Percentiles rank a stretch among this genome's conserved stretches.
phyloP scores from a whole-genome alignment of 2,113 vertebrate species.

The Eudyptes chrysolophus region DNA sequence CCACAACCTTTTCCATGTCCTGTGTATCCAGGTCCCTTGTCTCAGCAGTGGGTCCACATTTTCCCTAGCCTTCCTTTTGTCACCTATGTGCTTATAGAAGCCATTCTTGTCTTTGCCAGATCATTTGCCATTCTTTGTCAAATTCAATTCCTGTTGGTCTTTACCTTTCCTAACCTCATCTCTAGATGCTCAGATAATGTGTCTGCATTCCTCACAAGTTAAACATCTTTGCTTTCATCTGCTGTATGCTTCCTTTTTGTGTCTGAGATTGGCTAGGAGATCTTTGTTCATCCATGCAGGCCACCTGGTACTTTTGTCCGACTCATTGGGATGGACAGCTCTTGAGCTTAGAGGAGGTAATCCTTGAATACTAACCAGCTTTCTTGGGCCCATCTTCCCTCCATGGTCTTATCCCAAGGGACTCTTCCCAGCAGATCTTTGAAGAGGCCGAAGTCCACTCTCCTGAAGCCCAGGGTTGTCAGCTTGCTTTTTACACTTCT shows the following conservation, averaged over 20 bases:
- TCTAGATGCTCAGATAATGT: not conserved
- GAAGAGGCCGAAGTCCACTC: not conserved
- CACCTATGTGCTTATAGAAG: not conserved
- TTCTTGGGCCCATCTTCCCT: not conserved
- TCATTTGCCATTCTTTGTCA: not conserved
- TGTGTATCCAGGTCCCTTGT: not conserved
- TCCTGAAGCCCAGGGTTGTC: not conserved
- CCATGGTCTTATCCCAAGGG: not conserved
- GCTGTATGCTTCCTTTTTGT: not conserved
- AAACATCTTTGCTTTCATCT: not conserved
- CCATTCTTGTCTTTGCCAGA: not conserved
- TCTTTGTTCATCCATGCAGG: not conserved
- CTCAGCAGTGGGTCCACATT: not conserved
- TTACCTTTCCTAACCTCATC: not conserved
- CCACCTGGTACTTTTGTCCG: not conserved
- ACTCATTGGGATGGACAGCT: not conserved
- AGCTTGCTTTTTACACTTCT: not conserved
- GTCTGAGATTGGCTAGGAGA: not conserved
- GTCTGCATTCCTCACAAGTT: not conserved
- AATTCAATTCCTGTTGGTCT: not conserved
- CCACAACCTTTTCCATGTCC: not conserved
- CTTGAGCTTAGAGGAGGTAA: not conserved
- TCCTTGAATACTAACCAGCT: not conserved
- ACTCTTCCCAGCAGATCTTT: not conserved
- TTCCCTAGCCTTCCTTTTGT: not conserved